Conservation (phyloP, 2,888 invertebrate genomes). For the Eupithecia pulchellata region DNA sequence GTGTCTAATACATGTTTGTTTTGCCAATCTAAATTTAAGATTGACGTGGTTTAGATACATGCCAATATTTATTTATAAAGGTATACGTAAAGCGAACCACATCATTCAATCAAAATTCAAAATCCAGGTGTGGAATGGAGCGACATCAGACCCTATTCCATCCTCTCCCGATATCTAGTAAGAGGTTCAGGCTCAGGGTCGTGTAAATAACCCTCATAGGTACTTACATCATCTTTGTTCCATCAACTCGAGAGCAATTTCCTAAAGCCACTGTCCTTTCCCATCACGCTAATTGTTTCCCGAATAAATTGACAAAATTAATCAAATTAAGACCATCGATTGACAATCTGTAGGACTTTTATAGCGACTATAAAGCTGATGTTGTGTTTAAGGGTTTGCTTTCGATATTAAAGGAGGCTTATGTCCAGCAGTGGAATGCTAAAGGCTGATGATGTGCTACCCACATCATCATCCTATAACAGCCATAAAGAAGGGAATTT, state of each 20-base stretch:
- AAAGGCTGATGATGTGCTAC: no score
- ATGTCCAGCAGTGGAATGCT: no score
- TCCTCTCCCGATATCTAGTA: background rate
- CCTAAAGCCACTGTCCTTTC: constrained; percentile 8
- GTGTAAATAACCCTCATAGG: constrained; percentile 2
- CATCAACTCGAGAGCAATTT: constrained; percentile 13
- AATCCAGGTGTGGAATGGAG: no score
- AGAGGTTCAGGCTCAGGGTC: background rate
- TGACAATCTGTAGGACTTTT: constrained; percentile 46
- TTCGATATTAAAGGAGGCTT: background rate
- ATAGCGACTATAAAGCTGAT: background rate
- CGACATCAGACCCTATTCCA: background rate
- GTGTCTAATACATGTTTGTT: no score
- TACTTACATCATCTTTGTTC: constrained; percentile 9
- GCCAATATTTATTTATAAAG: no score
- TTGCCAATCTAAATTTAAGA: no score
- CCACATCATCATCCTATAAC: no score
- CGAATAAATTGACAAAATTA: constrained; percentile 41
- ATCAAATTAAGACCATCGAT: constrained; percentile 43
- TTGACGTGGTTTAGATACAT: no score
- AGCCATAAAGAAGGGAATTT: no score
- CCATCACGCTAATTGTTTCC: constrained; percentile 25
- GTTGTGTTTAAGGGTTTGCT: background rate
- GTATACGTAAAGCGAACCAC: no score
- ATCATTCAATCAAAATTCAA: no score